Base-by-base conservation (phyloP, 2,888 invertebrate species). In the Sussaba pulchella region DNA sequence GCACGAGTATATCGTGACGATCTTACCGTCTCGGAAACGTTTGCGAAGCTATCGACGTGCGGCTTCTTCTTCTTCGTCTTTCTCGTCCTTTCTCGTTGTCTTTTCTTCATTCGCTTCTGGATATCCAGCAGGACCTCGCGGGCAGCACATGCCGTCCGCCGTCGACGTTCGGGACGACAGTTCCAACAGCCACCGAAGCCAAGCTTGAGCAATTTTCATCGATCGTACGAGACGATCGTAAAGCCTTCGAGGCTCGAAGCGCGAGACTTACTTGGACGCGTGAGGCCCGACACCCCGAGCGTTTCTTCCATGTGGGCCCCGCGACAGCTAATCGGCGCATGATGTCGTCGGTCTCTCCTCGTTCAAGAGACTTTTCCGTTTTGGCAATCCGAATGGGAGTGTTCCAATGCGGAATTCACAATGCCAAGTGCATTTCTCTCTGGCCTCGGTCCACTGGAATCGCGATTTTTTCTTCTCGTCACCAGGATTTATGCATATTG, bases 151-250 rank as follows among this genome's bases (percentile, higher is more conserved):
- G 73, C 61, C 83, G 81, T 81, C 77, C 83, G 54, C 64, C 41
- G 59, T 31, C n/a, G n/a, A n/a, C n/a, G n/a, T n/a, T 47, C 70
- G 52, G 39, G 72, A 67, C 72, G 78, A 78, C 73, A 73, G 43
- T 24, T 66, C 19, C 57, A n/a, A 12, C 67, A 39, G 61, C 47
- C 77, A 81, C 83, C 75, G 80, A 76, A 85, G 82, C 66, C 72
- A 64, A 41, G 83, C 85, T 86, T 84, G 86, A 87, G 86, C 86
- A 86, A 87, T 86, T 86, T 85, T 87, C 83, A 82, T 86, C 85
- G 86, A 87, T 85, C 82, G 80, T 74, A 81, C 83, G 67, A 82
- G 80, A 69, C 63, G 83, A 85, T 86, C 87, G 85, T 85, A 86
- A 84, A 86, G 83, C 82, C 83, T 75, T 87, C 83, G 82, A 75